Evolutionary conservation across 2,797 vertebrate species (phyloP).

Genomic region (Myripristis murdjan): DNA sequence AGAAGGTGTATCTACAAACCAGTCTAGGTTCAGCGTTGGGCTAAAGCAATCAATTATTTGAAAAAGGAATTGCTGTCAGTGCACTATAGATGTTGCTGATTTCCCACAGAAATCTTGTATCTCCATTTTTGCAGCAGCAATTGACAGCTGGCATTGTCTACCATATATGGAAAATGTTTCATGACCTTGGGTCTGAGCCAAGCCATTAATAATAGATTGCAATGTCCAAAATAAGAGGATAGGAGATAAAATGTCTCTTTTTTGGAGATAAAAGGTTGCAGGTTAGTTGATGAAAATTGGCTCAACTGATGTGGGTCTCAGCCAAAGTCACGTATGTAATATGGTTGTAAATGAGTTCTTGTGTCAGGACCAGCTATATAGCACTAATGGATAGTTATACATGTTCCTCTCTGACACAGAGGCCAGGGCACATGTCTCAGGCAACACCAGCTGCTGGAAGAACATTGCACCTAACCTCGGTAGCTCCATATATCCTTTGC

Average conservation of each 20-base stretch:
- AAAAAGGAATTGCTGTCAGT: constrained; percentile 48
- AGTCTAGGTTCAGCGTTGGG: constrained; percentile 49
- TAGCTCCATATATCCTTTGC: constrained; percentile 67
- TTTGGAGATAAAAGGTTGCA: constrained; percentile 20
- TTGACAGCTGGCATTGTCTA: constrained; percentile 69
- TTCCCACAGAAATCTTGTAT: constrained; percentile 67
- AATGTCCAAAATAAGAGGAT: constrained; percentile 53
- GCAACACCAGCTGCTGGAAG: constrained; percentile 51
- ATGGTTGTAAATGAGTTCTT: constrained; percentile 35
- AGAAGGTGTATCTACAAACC: constrained; percentile 48
- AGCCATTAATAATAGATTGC: constrained; percentile 67
- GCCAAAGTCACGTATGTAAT: constrained; percentile 54
- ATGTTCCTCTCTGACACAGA: constrained; percentile 47
- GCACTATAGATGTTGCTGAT: constrained; percentile 56
- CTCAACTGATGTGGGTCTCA: constrained; percentile 46
- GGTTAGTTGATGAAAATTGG: constrained; percentile 38
- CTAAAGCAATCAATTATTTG: constrained; percentile 60
- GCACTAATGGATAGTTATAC: constrained; percentile 37
- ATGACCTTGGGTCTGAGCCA: constrained; percentile 64
- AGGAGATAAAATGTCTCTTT: constrained; percentile 40
- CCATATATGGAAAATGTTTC: constrained; percentile 78
- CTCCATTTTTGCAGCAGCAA: constrained; percentile 47
- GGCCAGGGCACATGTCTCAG: constrained; percentile 47
- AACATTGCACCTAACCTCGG: constrained; percentile 68
- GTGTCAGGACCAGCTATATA: constrained; percentile 17